These are phyloP conservation scores for Polietes domitor DNA, from an alignment of 2,888 invertebrate species.

Conservation along the genomic window DNA sequence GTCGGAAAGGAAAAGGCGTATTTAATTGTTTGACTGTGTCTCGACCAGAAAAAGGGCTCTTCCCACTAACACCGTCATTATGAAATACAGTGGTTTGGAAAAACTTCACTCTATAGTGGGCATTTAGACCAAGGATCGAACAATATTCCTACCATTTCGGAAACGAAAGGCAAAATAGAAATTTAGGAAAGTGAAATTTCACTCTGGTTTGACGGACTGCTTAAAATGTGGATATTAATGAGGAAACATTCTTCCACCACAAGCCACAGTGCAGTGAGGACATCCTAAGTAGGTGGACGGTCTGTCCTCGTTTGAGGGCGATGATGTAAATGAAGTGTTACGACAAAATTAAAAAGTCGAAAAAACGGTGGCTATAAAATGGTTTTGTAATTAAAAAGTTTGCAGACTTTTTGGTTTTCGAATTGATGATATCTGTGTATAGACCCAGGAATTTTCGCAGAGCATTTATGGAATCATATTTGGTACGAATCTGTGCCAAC, in stretches of 20 bases:
- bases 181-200: no score
- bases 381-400: constrained; percentile 35
- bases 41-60: background rate
- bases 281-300: background rate
- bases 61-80: constrained; percentile 18
- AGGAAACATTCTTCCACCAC: no score
- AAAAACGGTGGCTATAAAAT: constrained; percentile 23
- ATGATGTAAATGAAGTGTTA: constrained; percentile 15
- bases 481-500: constrained; percentile 8
- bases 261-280: background rate
- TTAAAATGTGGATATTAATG: no score
- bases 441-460: background rate
- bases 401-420: constrained; percentile 24
- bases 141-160: no score
- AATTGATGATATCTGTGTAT: constrained; percentile 3
- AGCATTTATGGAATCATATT: constrained; percentile 29
- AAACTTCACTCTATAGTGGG: no score
- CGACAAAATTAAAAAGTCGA: background rate
- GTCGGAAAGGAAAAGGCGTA: constrained; percentile 26
- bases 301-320: background rate
- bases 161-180: no score
- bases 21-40: constrained; percentile 31
- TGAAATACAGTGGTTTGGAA: background rate
- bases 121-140: no score
- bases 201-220: no score